These are phyloP conservation scores for Aphidius gifuensis DNA, from an alignment of 1,140 invertebrate genomes.

Conservation along the genomic window DNA sequence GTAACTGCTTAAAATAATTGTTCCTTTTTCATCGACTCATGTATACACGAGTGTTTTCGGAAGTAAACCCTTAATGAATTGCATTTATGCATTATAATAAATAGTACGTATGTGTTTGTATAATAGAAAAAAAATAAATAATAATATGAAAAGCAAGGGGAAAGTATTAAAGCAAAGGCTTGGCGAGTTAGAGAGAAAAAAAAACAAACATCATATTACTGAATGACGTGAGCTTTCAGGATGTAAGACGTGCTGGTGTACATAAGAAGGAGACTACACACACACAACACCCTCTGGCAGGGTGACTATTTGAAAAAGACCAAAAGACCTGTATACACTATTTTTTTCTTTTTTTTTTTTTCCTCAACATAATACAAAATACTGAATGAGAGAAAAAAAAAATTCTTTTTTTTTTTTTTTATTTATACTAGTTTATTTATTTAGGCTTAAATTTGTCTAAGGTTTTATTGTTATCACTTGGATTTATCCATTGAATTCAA, in stretches of 20 bases:
- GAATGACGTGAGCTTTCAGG: slow-evolving; percentile 6
- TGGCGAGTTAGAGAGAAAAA: not conserved
- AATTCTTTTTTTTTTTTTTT: not conserved
- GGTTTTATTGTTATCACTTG: slow-evolving; percentile 22
- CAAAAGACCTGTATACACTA: not conserved
- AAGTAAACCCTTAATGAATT: slow-evolving; percentile 23
- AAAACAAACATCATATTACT: slow-evolving; percentile 19
- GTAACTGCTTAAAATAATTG: slow-evolving; percentile 17
- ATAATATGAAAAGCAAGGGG: not conserved
- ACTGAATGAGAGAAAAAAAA: no score
- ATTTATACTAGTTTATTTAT: slow-evolving; percentile 22
- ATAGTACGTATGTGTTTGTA: not conserved
- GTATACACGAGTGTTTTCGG: slow-evolving; percentile 22
- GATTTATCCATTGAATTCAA: slow-evolving; percentile 2
- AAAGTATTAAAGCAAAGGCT: not conserved
- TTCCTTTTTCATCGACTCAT: slow-evolving; percentile 25
- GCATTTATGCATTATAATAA: slow-evolving; percentile 25
- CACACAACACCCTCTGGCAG: slow-evolving; percentile 4
- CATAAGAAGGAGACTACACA: not conserved
- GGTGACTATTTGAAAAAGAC: not conserved
- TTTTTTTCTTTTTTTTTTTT: no score
- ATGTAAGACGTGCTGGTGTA: slow-evolving; percentile 6
- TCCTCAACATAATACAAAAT: no score
- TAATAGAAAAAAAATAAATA: not conserved
- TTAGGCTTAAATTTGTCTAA: slow-evolving; percentile 31